Evolutionary conservation across 1,140 invertebrate genomes (phyloP), one percentile per base, ranked within the genome.

Genomic region (Bradynema listronoti): DNA sequence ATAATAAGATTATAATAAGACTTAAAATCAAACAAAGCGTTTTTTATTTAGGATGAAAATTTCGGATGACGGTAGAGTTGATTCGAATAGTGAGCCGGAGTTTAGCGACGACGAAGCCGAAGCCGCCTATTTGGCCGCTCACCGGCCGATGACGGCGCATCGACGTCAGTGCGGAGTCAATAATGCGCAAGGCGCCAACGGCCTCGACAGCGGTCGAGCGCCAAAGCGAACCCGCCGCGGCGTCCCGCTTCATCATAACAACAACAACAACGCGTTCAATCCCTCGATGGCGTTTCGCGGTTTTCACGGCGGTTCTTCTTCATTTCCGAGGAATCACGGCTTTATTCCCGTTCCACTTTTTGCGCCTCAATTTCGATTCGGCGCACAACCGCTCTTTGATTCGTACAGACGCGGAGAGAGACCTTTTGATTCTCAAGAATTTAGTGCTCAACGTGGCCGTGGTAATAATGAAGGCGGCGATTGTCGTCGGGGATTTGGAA

Each of bases 21-120:
- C 19, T 39, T 39, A 11, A 11, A 39, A 11, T 39, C 19, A 39
- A 39, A 11, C 19, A 39, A 39, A 39, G 11, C 11, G 11, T 39
- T 39, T 33, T 19, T 24, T 6, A 16, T 46, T 58, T 16, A 61
- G 59, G 9, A 14, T 61, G 24, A 61, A 61, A 24, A 45, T 49
- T 25, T 61, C 41, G 42, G 59, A 61, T 30, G 9, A 7, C 36
- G 42, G 25, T 25, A 3, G 14, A 14, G 61, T 34, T 24, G 56
- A 43, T 19, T 63, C 61, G 6, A 39, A 27, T 42, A 41, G 39
- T 16, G 61, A 60, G 7, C 56, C 63, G 42, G 58, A 63, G 39
- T 63, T 63, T 25, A 63, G 61, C 29, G 61, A 63, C 34, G 61
- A 63, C 24, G 61, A 63, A 52, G 46, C 43, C 16, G 61, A 63